Conservation (phyloP, 2,113 vertebrate genomes). For the Passer domesticus region DNA sequence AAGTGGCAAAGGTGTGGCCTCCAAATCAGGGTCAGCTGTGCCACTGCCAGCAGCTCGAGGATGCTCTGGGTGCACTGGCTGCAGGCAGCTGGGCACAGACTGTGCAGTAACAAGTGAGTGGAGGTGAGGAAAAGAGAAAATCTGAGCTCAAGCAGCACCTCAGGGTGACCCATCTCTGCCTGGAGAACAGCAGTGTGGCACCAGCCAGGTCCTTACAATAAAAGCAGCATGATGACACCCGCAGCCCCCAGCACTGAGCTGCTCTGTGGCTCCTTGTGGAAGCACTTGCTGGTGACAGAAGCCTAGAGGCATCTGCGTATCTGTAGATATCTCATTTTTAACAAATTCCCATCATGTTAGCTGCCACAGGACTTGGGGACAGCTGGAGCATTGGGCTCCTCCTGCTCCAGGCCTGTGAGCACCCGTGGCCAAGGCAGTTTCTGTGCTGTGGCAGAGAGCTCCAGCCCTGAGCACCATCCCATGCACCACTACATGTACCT, state of each 20-base stretch:
- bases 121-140: neutral
- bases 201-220: neutral
- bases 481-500: neutral
- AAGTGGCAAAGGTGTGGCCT: neutral
- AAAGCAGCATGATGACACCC: neutral
- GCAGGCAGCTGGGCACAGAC: neutral
- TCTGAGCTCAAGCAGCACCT: neutral
- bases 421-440: neutral
- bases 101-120: neutral
- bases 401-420: rapidly evolving
- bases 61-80: neutral
- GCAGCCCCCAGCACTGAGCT: neutral
- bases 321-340: neutral
- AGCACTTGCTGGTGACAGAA: neutral
- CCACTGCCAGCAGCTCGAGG: rapidly evolving
- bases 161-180: neutral
- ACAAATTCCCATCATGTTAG: rapidly evolving
- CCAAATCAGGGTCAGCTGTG: neutral
- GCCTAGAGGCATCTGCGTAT: neutral
- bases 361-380: neutral
- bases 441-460: neutral
- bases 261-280: neutral
- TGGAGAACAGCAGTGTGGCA: neutral
- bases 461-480: neutral
- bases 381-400: neutral